phyloP scores from a whole-genome alignment of 2,888 invertebrate genomes.

The Catocala nupta region DNA sequence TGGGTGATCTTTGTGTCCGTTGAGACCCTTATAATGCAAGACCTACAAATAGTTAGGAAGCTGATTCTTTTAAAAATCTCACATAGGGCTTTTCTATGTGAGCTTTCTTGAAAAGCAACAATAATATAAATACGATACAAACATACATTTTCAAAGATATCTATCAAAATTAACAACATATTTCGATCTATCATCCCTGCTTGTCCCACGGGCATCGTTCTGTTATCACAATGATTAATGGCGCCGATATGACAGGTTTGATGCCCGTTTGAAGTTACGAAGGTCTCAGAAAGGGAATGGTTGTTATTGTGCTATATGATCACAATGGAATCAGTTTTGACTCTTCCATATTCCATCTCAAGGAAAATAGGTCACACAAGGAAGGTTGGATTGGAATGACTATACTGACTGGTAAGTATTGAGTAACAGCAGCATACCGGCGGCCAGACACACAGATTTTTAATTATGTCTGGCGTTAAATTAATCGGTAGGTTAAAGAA shows the following conservation, averaged over 20 bases:
- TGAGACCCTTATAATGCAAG: too few species aligned
- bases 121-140: neutral
- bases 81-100: too few species aligned
- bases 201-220: slow-evolving; percentile 26
- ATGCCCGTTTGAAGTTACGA: slow-evolving; percentile 32
- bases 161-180: slow-evolving; percentile 23
- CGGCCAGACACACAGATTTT: too few species aligned
- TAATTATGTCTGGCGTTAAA: too few species aligned
- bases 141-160: slow-evolving; percentile 12
- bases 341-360: neutral
- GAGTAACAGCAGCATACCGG: too few species aligned
- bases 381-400: too few species aligned
- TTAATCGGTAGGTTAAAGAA: too few species aligned
- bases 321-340: neutral
- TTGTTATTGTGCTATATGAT: slow-evolving; percentile 1
- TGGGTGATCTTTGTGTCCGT: too few species aligned
- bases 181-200: slow-evolving; percentile 30
- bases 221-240: slow-evolving; percentile 45
- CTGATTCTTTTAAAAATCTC: too few species aligned
- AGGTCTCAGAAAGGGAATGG: slow-evolving; percentile 12
- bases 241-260: slow-evolving; percentile 39
- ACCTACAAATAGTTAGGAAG: too few species aligned
- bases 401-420: too few species aligned
- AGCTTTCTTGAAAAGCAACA: neutral
- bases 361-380: too few species aligned